Conservation (phyloP, 2,113 vertebrate genomes). For the Microcebus murinus region DNA sequence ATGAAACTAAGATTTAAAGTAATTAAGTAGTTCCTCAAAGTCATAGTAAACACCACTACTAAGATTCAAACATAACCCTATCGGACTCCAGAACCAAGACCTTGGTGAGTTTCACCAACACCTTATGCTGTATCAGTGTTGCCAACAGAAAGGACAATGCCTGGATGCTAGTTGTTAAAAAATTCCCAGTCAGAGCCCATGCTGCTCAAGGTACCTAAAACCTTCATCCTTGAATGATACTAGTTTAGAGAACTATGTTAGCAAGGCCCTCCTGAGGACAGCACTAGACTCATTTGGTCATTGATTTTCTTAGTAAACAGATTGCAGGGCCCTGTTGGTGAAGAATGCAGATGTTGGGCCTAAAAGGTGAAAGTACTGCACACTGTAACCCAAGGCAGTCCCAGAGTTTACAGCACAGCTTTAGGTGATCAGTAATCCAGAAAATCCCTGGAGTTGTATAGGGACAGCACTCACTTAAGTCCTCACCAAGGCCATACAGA, state of each 20-base stretch:
- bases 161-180: background rate
- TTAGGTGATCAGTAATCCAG: background rate
- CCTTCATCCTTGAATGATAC: background rate
- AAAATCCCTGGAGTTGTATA: background rate
- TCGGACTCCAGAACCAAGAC: background rate
- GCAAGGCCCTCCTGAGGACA: background rate
- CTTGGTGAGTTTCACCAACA: background rate
- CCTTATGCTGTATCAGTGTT: background rate
- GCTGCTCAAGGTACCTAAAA: background rate
- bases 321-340: rapidly evolving
- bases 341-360: background rate
- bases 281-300: background rate
- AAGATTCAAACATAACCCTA: background rate
- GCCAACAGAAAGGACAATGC: background rate
- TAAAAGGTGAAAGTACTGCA: background rate
- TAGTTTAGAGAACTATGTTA: background rate
- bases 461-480: background rate
- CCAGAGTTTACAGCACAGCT: background rate
- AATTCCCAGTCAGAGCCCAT: background rate
- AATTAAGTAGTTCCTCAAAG: background rate
- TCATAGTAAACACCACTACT: background rate
- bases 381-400: background rate
- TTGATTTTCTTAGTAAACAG: background rate
- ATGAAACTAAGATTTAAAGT: background rate
- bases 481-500: background rate